A percentile compares a stretch with the other conserved stretches of the same genome.
Evolutionary conservation across 2,888 invertebrate species (phyloP).

Genomic region (Drosophila flavopinicola): DNA sequence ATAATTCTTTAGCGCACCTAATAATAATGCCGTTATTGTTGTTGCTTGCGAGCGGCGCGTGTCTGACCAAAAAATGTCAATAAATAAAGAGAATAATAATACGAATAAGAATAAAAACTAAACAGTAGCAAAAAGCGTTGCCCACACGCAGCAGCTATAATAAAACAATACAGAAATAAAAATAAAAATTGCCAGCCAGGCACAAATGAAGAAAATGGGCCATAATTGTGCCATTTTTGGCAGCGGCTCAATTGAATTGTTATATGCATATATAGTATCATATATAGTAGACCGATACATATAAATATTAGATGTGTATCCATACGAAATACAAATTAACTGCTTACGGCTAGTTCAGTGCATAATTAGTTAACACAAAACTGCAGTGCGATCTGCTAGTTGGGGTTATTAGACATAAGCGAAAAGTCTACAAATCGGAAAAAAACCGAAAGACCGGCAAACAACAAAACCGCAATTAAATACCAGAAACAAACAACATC

Average conservation of each 20-base stretch:
- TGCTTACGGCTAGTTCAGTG: conserved; percentile 16
- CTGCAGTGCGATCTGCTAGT: conserved; percentile 1
- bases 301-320: conserved; percentile 6
- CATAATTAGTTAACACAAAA: conserved; percentile 8
- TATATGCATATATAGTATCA: conserved; percentile 4
- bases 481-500: conserved; percentile 36
- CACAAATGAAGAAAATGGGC: conserved; percentile 53
- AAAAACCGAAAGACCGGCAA: conserved; percentile 21
- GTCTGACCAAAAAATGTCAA: conserved; percentile 22
- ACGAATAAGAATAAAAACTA: conserved; percentile 17
- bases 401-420: too few relatives aligned
- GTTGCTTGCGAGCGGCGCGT: conserved; percentile 28
- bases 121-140: conserved; percentile 12
- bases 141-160: conserved; percentile 49
- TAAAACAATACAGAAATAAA: conserved; percentile 11
- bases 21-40: conserved; percentile 32
- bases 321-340: conserved; percentile 28
- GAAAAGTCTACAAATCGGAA: neutral
- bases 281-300: neutral
- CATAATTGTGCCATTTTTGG: conserved; percentile 53
- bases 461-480: conserved; percentile 41
- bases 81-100: conserved; percentile 4
- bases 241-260: conserved; percentile 21
- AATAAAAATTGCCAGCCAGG: conserved; percentile 25
- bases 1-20: conserved; percentile 12